Conservation (phyloP, 37 sponge, comb jelly and placozoan genomes). For the Axinella damicornis region DNA sequence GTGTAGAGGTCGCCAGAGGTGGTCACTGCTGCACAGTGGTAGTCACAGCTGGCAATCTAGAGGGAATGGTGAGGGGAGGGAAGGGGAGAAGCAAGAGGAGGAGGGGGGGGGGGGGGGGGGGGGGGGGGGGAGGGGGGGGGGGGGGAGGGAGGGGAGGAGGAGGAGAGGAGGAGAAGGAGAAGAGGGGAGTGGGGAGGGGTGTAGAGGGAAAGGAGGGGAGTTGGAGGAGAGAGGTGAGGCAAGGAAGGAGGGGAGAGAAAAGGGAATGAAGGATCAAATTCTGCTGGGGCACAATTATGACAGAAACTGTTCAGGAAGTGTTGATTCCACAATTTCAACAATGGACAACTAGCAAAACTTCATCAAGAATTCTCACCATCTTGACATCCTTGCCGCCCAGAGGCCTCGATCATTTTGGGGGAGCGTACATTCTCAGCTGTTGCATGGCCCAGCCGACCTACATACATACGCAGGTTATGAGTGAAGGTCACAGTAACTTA, state of each 20-base stretch:
- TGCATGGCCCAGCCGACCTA: slow-evolving; percentile 77
- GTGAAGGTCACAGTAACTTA: no score
- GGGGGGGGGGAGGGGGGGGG: no score
- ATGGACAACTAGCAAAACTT: no score
- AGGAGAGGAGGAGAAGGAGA: neutral
- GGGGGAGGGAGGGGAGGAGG: neutral
- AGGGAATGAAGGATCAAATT: no score
- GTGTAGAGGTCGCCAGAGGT: slow-evolving; percentile 73
- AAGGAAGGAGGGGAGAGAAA: no score
- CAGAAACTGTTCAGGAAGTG: neutral
- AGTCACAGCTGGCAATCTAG: slow-evolving; percentile 73
- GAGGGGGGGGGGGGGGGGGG: no score
- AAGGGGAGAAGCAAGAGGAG: neutral
- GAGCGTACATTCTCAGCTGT: slow-evolving; percentile 61
- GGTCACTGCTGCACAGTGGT: slow-evolving; percentile 82
- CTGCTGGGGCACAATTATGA: no score
- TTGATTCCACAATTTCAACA: no score
- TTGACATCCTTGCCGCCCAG: slow-evolving; percentile 57
- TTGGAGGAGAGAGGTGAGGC: no score
- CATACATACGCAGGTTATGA: neutral
- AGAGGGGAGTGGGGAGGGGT: no score
- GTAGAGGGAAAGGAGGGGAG: no score
- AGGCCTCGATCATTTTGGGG: slow-evolving; percentile 77
- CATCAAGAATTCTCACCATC: slow-evolving; percentile 68
- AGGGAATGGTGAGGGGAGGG: no score